Evolutionary conservation across 2,797 vertebrate species (phyloP).

Genomic region (Nannoperca obscura): DNA sequence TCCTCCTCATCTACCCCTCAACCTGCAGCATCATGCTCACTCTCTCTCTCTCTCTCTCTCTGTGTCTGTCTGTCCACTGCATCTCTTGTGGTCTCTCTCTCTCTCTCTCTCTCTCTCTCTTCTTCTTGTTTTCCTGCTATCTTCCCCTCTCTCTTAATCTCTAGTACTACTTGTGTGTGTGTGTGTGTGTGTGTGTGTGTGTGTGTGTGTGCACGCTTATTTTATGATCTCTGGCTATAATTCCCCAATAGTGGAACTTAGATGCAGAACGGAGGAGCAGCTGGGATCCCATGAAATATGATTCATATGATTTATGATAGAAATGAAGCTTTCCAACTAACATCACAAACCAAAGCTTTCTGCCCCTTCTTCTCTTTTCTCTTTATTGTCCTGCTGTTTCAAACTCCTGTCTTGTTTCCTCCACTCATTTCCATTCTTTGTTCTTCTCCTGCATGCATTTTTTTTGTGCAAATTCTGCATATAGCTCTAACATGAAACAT

Average conservation of each 20-base stretch:
- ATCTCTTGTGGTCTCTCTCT: background rate
- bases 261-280: constrained; percentile 55
- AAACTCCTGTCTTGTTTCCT: background rate
- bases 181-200: constrained; percentile 35
- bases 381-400: constrained; percentile 25
- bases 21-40: constrained; percentile 44
- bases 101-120: constrained; percentile 3
- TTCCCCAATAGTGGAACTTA: constrained; percentile 65
- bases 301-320: constrained; percentile 55
- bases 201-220: constrained; percentile 39
- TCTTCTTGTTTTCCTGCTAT: background rate
- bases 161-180: constrained; percentile 14
- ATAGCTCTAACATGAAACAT: background rate
- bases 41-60: constrained; percentile 16
- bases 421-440: background rate
- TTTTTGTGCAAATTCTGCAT: background rate
- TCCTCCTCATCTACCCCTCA: constrained; percentile 51
- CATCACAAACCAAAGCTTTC: constrained; percentile 40
- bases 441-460: background rate
- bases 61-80: constrained; percentile 32
- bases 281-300: constrained; percentile 75
- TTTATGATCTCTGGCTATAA: constrained; percentile 64
- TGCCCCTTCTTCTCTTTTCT: constrained; percentile 8
- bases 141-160: background rate
- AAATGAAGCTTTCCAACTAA: constrained; percentile 61